These are phyloP conservation scores for Vanessa atalanta DNA, from an alignment of 1,140 invertebrate species.

Conservation along the genomic window DNA sequence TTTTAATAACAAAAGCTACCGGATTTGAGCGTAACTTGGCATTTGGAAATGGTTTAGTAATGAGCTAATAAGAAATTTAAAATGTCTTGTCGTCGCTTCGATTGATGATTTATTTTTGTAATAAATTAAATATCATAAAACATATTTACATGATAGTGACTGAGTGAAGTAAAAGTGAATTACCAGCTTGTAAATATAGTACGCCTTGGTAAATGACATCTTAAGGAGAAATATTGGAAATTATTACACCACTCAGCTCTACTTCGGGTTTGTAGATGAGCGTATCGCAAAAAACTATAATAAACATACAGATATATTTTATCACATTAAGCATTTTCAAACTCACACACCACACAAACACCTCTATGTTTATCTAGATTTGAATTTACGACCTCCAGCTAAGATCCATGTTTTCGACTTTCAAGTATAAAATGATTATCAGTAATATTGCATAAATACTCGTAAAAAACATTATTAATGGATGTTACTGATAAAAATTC, in stretches of 20 bases:
- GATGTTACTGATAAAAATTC: neutral
- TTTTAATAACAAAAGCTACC: slow-evolving; percentile 38
- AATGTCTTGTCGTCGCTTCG: slow-evolving; percentile 4
- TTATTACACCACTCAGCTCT: too few relatives aligned
- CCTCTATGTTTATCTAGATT: too few relatives aligned
- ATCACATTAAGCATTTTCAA: too few relatives aligned
- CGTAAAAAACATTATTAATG: neutral
- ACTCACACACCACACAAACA: too few relatives aligned
- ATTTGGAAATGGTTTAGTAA: slow-evolving; percentile 9
- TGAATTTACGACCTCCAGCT: too few relatives aligned
- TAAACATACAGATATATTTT: too few relatives aligned
- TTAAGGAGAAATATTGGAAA: too few relatives aligned
- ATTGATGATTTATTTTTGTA: neutral
- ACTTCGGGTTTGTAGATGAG: too few relatives aligned
- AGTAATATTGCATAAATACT: neutral
- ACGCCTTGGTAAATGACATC: too few relatives aligned
- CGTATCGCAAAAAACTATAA: too few relatives aligned
- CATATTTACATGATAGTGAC: neutral
- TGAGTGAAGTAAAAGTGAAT: neutral
- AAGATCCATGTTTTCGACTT: neutral
- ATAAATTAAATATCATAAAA: neutral
- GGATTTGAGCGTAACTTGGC: slow-evolving; percentile 8
- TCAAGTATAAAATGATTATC: neutral
- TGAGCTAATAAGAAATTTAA: slow-evolving; percentile 1
- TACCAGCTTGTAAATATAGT: too few relatives aligned